A percentile compares a stretch with the other conserved stretches of the same genome.
Evolutionary conservation across 1,140 invertebrate genomes (phyloP).

Genomic region (Harlomillsia oculata): DNA sequence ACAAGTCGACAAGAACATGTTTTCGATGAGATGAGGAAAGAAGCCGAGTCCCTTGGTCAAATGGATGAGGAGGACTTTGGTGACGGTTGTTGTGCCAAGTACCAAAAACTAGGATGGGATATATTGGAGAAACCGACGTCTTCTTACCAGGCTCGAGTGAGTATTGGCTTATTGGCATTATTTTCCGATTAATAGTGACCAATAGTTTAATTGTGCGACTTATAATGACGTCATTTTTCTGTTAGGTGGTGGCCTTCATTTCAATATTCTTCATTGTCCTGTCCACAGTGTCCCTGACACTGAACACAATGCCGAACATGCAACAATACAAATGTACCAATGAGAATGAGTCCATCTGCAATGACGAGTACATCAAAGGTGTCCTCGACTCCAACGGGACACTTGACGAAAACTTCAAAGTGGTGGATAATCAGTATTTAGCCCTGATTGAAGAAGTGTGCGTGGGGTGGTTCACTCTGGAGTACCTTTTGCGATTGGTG

Average conservation of each 20-base stretch:
- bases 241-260: slow-evolving; percentile 25
- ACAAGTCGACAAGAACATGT: slow-evolving; percentile 95
- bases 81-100: slow-evolving; percentile 80
- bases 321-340: slow-evolving; percentile 12
- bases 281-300: slow-evolving; percentile 26
- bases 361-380: neutral
- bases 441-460: slow-evolving; percentile 37
- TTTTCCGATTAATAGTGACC: neutral
- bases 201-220: neutral
- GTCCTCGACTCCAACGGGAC: neutral
- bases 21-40: slow-evolving; percentile 95
- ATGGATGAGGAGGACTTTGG: slow-evolving; percentile 93
- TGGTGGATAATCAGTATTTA: slow-evolving; percentile 20
- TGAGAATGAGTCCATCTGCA: slow-evolving; percentile 12
- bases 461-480: slow-evolving; percentile 41
- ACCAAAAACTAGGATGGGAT: slow-evolving; percentile 96
- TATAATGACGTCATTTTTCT: neutral
- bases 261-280: slow-evolving; percentile 31
- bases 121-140: slow-evolving; percentile 93
- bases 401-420: neutral
- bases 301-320: slow-evolving; percentile 30
- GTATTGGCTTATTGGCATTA: slow-evolving; percentile 44
- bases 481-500: slow-evolving; percentile 38
- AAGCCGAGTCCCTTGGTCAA: slow-evolving; percentile 84
- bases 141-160: slow-evolving; percentile 91